A percentile compares a stretch with the other conserved stretches of the same genome.
Conservation (phyloP, 2,888 invertebrate genomes). For the Ditula angustiorana region DNA sequence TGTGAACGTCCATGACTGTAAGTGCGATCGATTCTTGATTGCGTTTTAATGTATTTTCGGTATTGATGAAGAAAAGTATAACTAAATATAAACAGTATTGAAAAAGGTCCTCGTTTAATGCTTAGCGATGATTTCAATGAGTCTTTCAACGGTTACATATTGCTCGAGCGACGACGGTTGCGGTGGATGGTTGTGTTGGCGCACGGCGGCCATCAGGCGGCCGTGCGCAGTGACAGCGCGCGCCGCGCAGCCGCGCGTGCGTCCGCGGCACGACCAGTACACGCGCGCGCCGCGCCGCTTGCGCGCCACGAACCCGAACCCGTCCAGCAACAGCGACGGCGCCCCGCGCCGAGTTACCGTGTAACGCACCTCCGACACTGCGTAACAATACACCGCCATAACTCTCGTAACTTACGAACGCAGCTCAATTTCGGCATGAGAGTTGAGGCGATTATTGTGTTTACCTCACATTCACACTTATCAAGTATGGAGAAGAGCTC, state of each 20-base stretch:
- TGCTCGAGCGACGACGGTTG: constrained; percentile 55
- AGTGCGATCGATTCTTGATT: background rate
- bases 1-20: background rate
- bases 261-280: constrained; percentile 77
- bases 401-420: background rate
- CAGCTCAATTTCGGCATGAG: background rate
- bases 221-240: constrained; percentile 72
- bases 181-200: constrained; percentile 64
- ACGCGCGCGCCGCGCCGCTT: constrained; percentile 74
- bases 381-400: constrained; percentile 38
- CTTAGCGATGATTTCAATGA: constrained; percentile 71
- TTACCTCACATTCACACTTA: background rate
- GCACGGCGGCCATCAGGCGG: constrained; percentile 58
- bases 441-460: background rate
- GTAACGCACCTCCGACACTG: constrained; percentile 62
- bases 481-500: background rate
- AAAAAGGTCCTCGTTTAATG: constrained; percentile 2
- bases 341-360: constrained; percentile 78
- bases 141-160: constrained; percentile 72
- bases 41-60: background rate
- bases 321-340: constrained; percentile 71
- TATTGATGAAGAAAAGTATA: too few relatives aligned
- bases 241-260: constrained; percentile 67
- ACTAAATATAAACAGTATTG: background rate
- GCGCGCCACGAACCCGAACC: constrained; percentile 72